These are phyloP conservation scores for Rattus norvegicus DNA, from an alignment of 2,113 vertebrate genomes.

Conservation along the genomic window GRCr8 NC_086029.1:14492001-14492500, in stretches of 20 bases:
- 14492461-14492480: conserved; percentile 58
- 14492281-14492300: background rate
- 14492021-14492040: background rate
- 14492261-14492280: conserved; percentile 8
- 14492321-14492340: background rate
- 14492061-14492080: background rate
- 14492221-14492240: conserved; percentile 61
- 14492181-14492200: background rate
- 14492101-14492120: background rate
- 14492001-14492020: background rate
- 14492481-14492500: conserved; percentile 29
- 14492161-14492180: conserved; percentile 7
- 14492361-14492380: background rate
- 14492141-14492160: conserved; percentile 55
- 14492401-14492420: background rate
- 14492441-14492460: conserved; percentile 26
- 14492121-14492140: conserved; percentile 59
- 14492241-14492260: conserved; percentile 34
- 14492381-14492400: conserved; percentile 4
- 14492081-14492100: background rate
- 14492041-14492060: background rate
- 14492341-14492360: background rate
- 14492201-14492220: background rate
- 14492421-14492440: background rate
- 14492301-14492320: background rate